Conservation (phyloP, 2,797 vertebrate genomes). For the Centropyge bicolor region DNA sequence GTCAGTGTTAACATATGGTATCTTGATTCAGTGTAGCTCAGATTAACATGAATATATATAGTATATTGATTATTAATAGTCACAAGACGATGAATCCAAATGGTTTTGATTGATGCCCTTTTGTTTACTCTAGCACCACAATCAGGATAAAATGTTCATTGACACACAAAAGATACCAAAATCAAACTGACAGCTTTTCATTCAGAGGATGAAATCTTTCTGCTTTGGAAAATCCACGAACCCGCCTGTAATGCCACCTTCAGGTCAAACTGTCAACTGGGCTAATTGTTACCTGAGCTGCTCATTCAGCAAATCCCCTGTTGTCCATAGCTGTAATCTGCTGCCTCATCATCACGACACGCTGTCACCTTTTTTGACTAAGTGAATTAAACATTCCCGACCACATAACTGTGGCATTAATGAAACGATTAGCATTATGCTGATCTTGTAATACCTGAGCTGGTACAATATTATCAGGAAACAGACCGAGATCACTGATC, state of each 20-base stretch:
- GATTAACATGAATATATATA: too few relatives aligned
- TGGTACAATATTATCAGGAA: constrained; percentile 31
- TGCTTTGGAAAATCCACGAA: neutral
- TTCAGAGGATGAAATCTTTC: neutral
- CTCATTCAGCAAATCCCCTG: neutral
- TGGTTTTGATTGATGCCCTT: too few relatives aligned
- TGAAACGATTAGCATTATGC: constrained; percentile 31
- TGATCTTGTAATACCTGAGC: constrained; percentile 46
- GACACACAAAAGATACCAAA: too few relatives aligned
- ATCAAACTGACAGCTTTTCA: too few relatives aligned
- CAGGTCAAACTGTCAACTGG: neutral
- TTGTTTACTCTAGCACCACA: too few relatives aligned
- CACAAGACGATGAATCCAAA: too few relatives aligned
- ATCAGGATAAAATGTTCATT: too few relatives aligned
- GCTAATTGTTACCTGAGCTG: neutral
- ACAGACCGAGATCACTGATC: constrained; percentile 36
- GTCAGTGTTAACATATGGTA: too few relatives aligned
- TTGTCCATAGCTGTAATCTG: neutral
- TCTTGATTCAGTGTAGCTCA: too few relatives aligned
- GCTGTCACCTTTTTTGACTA: neutral
- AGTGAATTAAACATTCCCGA: constrained; percentile 14
- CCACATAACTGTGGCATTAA: constrained; percentile 1
- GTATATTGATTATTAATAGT: too few relatives aligned
- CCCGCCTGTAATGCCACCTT: neutral
- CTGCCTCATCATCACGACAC: neutral